Percentiles rank a stretch among this genome's conserved stretches.
Evolutionary conservation across 2,113 vertebrate species (phyloP).

Genomic region (Phasianus colchicus): DNA sequence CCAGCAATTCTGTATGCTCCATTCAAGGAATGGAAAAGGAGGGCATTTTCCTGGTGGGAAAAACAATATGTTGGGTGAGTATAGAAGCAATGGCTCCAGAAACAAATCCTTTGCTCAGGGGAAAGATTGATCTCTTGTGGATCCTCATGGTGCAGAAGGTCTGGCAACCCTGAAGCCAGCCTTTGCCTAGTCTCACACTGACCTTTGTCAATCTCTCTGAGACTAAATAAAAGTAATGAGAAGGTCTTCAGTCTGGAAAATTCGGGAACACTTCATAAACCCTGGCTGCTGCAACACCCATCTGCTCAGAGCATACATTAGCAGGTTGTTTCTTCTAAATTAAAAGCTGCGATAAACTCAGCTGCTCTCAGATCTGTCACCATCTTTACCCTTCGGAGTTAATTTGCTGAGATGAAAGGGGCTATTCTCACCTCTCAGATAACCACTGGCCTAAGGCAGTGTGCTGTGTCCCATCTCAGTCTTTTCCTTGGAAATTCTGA

Average conservation of each 20-base stretch:
- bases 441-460: not conserved
- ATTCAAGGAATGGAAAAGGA: not conserved
- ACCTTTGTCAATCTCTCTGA: not conserved
- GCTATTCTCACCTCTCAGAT: not conserved
- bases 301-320: slow-evolving; percentile 19
- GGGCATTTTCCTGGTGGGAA: not conserved
- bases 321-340: slow-evolving; percentile 11
- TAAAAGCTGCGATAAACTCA: slow-evolving; percentile 48
- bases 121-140: not conserved
- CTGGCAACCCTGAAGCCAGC: not conserved
- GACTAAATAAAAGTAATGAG: not conserved
- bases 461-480: not conserved
- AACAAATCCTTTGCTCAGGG: not conserved
- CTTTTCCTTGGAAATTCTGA: not conserved
- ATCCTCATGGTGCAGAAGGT: accelerated
- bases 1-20: not conserved
- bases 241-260: slow-evolving; percentile 19
- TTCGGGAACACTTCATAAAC: not conserved
- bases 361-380: not conserved
- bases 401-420: not conserved
- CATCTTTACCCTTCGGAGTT: not conserved
- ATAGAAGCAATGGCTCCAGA: not conserved
- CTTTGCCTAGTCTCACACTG: not conserved
- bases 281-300: not conserved
- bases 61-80: not conserved